Conservation (phyloP, 2,888 invertebrate genomes). For the Bhutanitis thaidina region DNA sequence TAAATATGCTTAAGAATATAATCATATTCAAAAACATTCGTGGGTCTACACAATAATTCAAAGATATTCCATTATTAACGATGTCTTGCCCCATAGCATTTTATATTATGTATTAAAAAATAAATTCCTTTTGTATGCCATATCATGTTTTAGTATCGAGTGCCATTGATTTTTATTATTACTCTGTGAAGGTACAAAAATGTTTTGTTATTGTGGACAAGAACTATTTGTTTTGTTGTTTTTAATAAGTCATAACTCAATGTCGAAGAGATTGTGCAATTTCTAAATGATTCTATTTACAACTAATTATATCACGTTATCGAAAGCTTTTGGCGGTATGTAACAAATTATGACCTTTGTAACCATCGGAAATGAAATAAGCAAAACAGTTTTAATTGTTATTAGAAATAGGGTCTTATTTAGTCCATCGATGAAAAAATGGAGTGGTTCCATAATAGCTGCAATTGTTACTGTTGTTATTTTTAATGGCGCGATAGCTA, state of each 20-base stretch:
- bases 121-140: conserved; percentile 2
- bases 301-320: too few relatives aligned
- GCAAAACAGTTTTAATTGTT: too few relatives aligned
- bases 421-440: too few relatives aligned
- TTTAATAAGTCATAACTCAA: neutral
- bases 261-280: neutral
- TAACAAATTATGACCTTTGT: too few relatives aligned
- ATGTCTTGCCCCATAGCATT: conserved; percentile 17
- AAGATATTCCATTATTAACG: conserved; percentile 8
- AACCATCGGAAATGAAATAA: too few relatives aligned
- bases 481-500: too few relatives aligned
- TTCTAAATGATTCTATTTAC: neutral
- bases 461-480: too few relatives aligned
- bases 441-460: too few relatives aligned
- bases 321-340: too few relatives aligned
- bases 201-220: neutral
- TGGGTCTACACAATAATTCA: conserved; percentile 1
- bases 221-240: neutral
- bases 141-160: conserved; percentile 5
- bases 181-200: conserved; percentile 13
- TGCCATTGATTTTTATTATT: conserved; percentile 15
- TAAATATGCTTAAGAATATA: too few relatives aligned
- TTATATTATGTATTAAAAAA: conserved; percentile 1
- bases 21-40: neutral
- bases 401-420: too few relatives aligned